Conservation (phyloP, 2,888 invertebrate species). For the Galeopsomyia nigrocyanea region DNA sequence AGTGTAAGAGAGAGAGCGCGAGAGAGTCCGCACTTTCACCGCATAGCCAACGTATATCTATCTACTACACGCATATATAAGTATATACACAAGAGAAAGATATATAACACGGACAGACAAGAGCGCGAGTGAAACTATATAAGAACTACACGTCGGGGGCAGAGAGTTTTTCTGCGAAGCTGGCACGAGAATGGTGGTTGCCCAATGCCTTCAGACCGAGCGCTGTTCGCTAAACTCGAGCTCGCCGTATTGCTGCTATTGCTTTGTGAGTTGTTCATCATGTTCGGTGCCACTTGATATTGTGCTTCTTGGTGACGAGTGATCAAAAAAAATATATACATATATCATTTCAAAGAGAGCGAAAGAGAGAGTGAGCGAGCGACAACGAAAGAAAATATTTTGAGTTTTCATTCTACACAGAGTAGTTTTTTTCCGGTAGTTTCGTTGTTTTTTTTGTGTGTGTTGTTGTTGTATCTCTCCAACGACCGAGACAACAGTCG, state of each 20-base stretch:
- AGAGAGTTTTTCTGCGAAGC: neutral
- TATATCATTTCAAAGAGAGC: no score
- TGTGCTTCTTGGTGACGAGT: no score
- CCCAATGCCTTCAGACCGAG: conserved; percentile 50
- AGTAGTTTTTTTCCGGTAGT: neutral
- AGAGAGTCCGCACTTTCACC: conserved; percentile 39
- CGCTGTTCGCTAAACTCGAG: conserved; percentile 48
- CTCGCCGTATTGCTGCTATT: conserved; percentile 28
- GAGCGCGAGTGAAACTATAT: neutral
- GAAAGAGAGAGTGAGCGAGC: no score
- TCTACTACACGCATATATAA: neutral
- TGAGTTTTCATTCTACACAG: no score
- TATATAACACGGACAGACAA: neutral
- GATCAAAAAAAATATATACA: no score
- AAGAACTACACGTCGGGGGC: neutral
- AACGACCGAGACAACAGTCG: neutral
- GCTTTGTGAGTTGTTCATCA: conserved; percentile 45
- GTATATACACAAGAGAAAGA: neutral
- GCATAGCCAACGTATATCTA: neutral
- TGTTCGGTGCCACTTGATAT: neutral
- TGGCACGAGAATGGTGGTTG: conserved; percentile 47
- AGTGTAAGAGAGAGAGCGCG: neutral
- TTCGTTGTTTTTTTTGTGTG: neutral
- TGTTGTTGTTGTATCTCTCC: neutral
- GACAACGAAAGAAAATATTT: neutral